Evolutionary conservation across 2,113 vertebrate genomes (phyloP), one percentile per base, ranked within the genome.

Genomic region (Choloepus hoffmanni): DNA sequence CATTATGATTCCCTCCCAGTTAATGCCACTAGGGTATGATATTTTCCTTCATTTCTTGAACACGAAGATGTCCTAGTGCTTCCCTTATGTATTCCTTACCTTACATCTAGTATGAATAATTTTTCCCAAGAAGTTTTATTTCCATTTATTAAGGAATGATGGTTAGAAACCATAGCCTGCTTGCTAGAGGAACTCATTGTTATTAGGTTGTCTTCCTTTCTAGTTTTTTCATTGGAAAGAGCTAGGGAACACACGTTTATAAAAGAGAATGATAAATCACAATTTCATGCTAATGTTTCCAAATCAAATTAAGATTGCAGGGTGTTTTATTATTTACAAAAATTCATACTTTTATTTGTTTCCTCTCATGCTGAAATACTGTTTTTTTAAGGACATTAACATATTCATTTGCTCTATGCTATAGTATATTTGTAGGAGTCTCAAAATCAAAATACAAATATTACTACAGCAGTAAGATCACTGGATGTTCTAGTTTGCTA

Each of bases 371-470:
- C 8, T 79, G 13, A 73, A 81, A 89, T 70, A 63, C 43, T 90
- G 0, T 7, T 45, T 84, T 74, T 53, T 58, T 74, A 72, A 78
- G 60, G 45, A 21, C 4, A 77, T 48, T 78, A 58, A 48, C 7
- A 28, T 26, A 93, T 12, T 74, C 33, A 85, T 23, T 89, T 76
- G n/a, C 11, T 86, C 67, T 60, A 48, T 21, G 18, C 16, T 50
- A 28, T 1, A 12, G 73, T 86, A 60, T 48, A 81, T 43, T 68
- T 11, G 33, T 30, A 77, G 45, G 55, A 55, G 5, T 45, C 90
- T 92, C 33, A 88, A 95, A 67, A n/a, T 87, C 33, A 93, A 45
- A 79, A 70, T 76, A 67, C 19, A 8, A n/a, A 12, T 81, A 85
- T 74, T 89, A 77, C 76, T 36, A 83, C 60, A 74, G 43, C 30